Evolutionary conservation across 2,888 invertebrate genomes (phyloP).

Genomic region (Diarsia brunnea): DNA sequence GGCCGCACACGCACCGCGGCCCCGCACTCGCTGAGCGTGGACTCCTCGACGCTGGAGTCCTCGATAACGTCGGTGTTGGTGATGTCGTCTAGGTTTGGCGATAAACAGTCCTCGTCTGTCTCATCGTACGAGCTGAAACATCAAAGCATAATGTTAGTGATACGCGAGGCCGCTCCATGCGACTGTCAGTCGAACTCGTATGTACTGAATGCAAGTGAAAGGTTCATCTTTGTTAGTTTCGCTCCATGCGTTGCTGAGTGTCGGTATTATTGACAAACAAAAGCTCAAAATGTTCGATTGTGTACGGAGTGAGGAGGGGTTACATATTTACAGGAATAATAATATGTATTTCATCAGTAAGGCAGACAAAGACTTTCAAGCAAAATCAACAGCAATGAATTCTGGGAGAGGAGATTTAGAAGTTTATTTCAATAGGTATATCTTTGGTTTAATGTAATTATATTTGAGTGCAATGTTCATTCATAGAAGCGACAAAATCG

Average conservation of each 20-base stretch:
- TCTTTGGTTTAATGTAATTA: constrained; percentile 59
- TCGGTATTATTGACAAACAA: constrained; percentile 83
- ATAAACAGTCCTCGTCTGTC: constrained; percentile 92
- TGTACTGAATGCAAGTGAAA: constrained; percentile 88
- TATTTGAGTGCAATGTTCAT: constrained; percentile 76
- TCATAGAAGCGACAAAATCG: constrained; percentile 79
- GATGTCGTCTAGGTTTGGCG: constrained; percentile 92
- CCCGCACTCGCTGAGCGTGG: constrained; percentile 82
- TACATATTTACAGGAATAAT: constrained; percentile 80
- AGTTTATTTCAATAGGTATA: constrained; percentile 52
- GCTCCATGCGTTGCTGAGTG: constrained; percentile 85
- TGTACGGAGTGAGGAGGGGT: constrained; percentile 68
- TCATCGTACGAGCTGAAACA: constrained; percentile 93
- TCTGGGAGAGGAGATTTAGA: constrained; percentile 64
- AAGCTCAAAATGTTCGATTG: constrained; percentile 78
- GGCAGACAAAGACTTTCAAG: constrained; percentile 87
- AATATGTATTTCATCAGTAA: constrained; percentile 87
- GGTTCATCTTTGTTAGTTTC: constrained; percentile 84
- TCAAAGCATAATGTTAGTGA: constrained; percentile 31
- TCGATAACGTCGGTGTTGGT: constrained; percentile 87
- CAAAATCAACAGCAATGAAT: constrained; percentile 77
- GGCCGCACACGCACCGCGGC: constrained; percentile 63
- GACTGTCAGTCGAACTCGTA: constrained; percentile 69
- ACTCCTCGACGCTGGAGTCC: constrained; percentile 87
- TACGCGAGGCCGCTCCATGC: not conserved